Percentiles rank a stretch among this genome's conserved stretches.
phyloP scores from a whole-genome alignment of 2,113 vertebrate species.

The Pygoscelis antarcticus region DNA sequence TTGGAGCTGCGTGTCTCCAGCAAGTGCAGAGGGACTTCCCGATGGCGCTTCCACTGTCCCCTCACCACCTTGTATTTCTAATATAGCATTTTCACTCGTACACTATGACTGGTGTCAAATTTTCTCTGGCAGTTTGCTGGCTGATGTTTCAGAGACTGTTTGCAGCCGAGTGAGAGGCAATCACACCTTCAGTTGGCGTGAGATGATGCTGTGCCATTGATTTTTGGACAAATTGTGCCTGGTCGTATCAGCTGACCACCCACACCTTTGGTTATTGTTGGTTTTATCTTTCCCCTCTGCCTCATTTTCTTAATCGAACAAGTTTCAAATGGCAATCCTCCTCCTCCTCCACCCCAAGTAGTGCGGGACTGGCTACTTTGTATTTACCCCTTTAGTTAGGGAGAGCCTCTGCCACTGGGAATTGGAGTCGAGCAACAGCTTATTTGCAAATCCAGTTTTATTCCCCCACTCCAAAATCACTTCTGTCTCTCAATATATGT shows the following conservation, averaged over 20 bases:
- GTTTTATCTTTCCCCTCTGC: background rate
- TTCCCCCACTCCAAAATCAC: background rate
- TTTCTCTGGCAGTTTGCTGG: background rate
- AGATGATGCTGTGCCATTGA: background rate
- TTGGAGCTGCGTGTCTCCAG: rapidly evolving
- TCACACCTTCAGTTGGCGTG: background rate
- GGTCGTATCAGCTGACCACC: background rate
- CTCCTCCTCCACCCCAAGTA: background rate
- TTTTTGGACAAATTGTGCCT: background rate
- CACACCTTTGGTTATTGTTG: background rate
- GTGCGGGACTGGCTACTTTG: rapidly evolving
- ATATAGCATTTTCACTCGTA: rapidly evolving
- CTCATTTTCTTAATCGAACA: background rate
- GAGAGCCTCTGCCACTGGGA: background rate
- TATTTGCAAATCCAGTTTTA: background rate
- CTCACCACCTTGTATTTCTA: background rate
- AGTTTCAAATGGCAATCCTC: background rate
- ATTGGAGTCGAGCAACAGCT: background rate
- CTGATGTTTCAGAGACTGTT: background rate
- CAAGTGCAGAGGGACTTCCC: background rate
- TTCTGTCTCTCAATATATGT: rapidly evolving
- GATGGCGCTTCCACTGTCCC: background rate
- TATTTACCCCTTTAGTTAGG: background rate
- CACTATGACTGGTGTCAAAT: background rate
- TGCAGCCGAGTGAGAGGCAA: background rate